Evolutionary conservation across 1,140 invertebrate species (phyloP), one percentile per base, ranked within the genome.

Genomic region (Diorhabda elongata): DNA sequence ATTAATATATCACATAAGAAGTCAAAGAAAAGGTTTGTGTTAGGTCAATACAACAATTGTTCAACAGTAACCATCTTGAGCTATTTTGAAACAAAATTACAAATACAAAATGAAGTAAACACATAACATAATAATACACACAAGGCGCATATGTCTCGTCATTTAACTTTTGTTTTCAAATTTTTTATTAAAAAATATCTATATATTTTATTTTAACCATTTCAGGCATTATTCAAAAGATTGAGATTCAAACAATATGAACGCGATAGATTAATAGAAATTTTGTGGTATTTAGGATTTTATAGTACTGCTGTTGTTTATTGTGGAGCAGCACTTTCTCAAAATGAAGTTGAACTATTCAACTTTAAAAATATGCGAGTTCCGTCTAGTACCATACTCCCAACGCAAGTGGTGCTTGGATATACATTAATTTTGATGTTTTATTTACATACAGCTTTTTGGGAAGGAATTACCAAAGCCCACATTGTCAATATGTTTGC

Each of bases 231-330:
- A 8, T 63, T 72, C 8, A 63, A 64, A 60, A 69, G 47, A 60
- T 59, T 72, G 52, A 66, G 60, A 57, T 72, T 62, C 44, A 66
- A 64, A 57, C 58, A 72, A 58, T 70, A 67, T 58, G 58, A 69
- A 3, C 61, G 68, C 11, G 47, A 52, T 9, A 65, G 71, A 61
- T 45, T 72, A 42, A 61, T 44, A 61, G 45, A 66, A 44, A 69
- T 56, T 43, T 52, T 72, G 42, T 72, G 71, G 71, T 72, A 72
- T 61, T 52, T 72, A 44, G 71, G 71, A 58, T 72, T 69, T 58
- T 70, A 69, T 60, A 61, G 44, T 42, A 72, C 68, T 11, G 71
- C 61, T 56, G 58, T 61, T 41, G 44, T 66, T 67, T 72, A 72
- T 56, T 70, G 71, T 67, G 43, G 58, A 43, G 64, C 68, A 63